phyloP scores from a whole-genome alignment of 1,140 invertebrate species.

The Rhizoglyphus robini region DNA sequence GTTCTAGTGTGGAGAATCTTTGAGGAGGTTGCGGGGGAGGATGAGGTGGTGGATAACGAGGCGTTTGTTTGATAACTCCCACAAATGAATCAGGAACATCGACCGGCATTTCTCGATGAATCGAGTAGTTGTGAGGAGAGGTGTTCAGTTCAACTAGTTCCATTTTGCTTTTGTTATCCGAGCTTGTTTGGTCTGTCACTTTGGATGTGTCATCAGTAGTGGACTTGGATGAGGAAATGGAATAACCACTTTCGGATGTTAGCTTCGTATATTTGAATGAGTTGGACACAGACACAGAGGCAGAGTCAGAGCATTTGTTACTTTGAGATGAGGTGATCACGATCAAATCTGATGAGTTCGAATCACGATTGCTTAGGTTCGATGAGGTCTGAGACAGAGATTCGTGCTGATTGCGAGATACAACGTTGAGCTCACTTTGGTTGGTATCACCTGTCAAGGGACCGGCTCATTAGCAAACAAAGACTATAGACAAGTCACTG shows the following conservation, averaged over 20 bases:
- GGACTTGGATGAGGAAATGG: background rate
- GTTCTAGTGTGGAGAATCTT: background rate
- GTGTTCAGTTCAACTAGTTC: conserved; percentile 23
- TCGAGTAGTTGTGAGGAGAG: background rate
- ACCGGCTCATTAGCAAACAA: no score
- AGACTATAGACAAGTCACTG: no score
- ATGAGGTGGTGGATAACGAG: conserved; percentile 24
- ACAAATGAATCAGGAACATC: conserved; percentile 93
- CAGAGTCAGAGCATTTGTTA: background rate
- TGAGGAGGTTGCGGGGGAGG: conserved; percentile 9
- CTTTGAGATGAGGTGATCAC: background rate
- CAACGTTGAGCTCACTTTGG: background rate
- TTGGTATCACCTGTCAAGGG: conserved; percentile 14
- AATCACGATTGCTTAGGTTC: background rate
- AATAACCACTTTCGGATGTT: conserved; percentile 14
- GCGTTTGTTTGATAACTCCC: conserved; percentile 23
- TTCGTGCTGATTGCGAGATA: background rate
- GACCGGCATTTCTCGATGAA: conserved; percentile 84
- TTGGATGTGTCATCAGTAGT: background rate
- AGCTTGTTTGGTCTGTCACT: background rate
- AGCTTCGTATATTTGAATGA: conserved; percentile 6
- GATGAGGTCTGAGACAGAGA: background rate
- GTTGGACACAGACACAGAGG: background rate
- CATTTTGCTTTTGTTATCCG: conserved; percentile 14
- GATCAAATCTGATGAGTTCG: conserved; percentile 8